A percentile compares a stretch with the other conserved stretches of the same genome.
Evolutionary conservation across 1,140 invertebrate genomes (phyloP).

Genomic region (Bilobella aurantiaca): DNA sequence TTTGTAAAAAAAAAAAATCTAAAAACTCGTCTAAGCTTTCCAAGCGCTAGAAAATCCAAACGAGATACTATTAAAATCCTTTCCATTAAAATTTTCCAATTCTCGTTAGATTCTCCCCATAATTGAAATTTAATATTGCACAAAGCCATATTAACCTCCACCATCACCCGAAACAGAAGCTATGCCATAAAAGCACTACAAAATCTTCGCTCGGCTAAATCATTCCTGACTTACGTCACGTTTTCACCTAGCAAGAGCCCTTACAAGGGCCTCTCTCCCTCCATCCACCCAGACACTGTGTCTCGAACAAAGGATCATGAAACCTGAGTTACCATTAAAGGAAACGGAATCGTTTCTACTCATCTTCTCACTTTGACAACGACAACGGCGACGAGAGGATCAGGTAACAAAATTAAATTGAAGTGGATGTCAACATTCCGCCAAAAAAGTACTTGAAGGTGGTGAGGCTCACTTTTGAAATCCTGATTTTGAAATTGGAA

Average conservation of each 20-base stretch:
- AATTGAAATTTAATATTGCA: constrained; percentile 7
- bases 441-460: neutral
- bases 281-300: neutral
- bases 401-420: constrained; percentile 5
- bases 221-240: too few relatives aligned
- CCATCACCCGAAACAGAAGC: neutral
- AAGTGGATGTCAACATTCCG: neutral
- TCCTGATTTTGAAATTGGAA: neutral
- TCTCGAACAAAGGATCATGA: neutral
- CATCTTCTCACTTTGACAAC: constrained; percentile 4
- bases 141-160: neutral
- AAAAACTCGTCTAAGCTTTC: too few relatives aligned
- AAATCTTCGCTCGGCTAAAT: too few relatives aligned
- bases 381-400: neutral
- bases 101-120: neutral
- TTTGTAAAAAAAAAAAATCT: too few relatives aligned
- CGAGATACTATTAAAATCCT: neutral
- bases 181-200: too few relatives aligned
- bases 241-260: too few relatives aligned
- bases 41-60: too few relatives aligned
- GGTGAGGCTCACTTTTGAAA: neutral
- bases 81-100: neutral
- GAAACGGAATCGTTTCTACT: neutral
- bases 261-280: too few relatives aligned
- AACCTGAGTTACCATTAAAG: constrained; percentile 1